phyloP scores from a whole-genome alignment of 2,888 invertebrate genomes.

The Ectobius pallidus region DNA sequence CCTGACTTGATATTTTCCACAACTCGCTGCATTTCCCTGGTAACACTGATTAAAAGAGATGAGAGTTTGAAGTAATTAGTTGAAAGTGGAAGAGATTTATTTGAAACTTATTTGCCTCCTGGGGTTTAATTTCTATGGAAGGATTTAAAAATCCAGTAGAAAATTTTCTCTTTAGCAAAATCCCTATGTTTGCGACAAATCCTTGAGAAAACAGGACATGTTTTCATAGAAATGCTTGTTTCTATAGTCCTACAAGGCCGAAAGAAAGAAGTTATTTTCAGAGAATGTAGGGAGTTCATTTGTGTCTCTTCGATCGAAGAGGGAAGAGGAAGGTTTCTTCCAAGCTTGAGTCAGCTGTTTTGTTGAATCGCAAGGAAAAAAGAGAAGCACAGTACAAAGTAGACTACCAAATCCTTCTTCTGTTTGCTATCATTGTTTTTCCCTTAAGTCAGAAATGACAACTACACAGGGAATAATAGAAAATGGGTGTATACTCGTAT shows the following conservation, averaged over 20 bases:
- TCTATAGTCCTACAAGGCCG: neutral
- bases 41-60: no score
- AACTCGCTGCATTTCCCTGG: no score
- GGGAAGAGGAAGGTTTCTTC: neutral
- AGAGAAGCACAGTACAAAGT: neutral
- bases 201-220: no score
- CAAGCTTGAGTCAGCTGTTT: neutral
- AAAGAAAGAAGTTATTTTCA: neutral
- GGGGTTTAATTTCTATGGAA: no score
- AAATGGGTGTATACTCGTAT: neutral
- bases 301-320: neutral
- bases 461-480: neutral
- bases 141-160: no score
- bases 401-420: neutral
- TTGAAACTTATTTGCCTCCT: no score
- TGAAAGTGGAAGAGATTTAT: no score
- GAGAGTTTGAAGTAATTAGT: no score
- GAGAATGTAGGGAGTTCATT: neutral
- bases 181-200: no score
- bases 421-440: neutral
- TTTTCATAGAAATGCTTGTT: neutral
- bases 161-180: no score
- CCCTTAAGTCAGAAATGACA: neutral
- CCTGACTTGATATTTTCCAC: no score
- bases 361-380: neutral